A percentile compares a stretch with the other conserved stretches of the same genome.
These are phyloP conservation scores for Notocelia uddmanniana DNA, from an alignment of 2,888 invertebrate genomes.

Conservation along the genomic window DNA sequence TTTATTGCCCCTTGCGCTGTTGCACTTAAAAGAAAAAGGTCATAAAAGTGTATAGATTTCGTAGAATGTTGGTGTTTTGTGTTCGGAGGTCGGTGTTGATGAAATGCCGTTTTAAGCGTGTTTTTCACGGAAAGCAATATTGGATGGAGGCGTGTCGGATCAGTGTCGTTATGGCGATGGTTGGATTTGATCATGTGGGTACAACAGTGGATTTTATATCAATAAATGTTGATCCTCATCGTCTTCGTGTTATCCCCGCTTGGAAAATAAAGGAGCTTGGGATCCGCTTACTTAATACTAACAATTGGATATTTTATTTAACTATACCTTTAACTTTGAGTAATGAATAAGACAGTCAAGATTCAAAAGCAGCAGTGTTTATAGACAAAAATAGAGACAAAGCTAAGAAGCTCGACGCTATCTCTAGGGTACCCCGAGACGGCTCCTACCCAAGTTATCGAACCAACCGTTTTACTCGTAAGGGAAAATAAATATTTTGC, in stretches of 20 bases:
- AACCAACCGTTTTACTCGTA: too few species aligned
- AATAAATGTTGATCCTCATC: neutral
- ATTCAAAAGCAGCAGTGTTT: too few species aligned
- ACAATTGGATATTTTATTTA: too few species aligned
- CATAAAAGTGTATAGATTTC: neutral
- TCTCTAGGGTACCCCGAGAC: too few species aligned
- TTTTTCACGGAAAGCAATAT: slow-evolving; percentile 36
- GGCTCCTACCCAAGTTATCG: too few species aligned
- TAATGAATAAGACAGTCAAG: too few species aligned
- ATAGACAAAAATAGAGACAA: too few species aligned
- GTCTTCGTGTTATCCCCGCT: neutral
- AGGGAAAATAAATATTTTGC: too few species aligned
- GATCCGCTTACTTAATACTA: too few species aligned
- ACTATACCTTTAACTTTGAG: too few species aligned
- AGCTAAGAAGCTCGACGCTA: too few species aligned
- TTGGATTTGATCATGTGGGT: neutral
- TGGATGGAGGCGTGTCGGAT: slow-evolving; percentile 24
- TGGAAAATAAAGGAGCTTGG: neutral
- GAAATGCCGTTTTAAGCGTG: slow-evolving; percentile 20
- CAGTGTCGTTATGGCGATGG: slow-evolving; percentile 8
- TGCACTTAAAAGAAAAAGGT: neutral
- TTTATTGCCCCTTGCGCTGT: slow-evolving; percentile 49
- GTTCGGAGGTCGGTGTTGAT: slow-evolving; percentile 17
- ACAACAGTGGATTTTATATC: neutral
- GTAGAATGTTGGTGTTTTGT: neutral